Evolutionary conservation across 2,113 vertebrate genomes (phyloP), one percentile per base, ranked within the genome.

Genomic region (Stercorarius parasiticus): DNA sequence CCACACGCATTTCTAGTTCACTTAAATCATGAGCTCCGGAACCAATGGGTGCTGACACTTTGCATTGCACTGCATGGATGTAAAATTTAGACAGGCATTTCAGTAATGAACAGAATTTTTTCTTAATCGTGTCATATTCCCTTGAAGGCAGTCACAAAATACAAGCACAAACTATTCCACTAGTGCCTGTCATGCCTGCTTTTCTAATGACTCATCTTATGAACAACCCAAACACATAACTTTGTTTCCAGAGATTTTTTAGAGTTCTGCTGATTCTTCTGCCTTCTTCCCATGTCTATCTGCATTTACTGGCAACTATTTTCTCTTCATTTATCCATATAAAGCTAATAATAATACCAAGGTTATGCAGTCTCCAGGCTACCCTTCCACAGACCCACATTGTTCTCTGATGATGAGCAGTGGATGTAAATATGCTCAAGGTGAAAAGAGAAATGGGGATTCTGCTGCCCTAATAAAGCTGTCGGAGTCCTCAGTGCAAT

Each of bases 51-150:
- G 27, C 67, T 95, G 93, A 90, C 82, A 90, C 42, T 91, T 73
- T 6, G 2, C 15, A 40, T 7, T 70, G 38, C 0, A 0, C 27
- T 74, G 11, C 0, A 0, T 25, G 32, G 59, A 86, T 23, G 42
- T 32, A 38, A 92, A 67, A 88, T 79, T 55, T 55, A 91, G 47
- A 23, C 22, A 58, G 43, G 14, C 26, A 65, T 78, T 91, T 45
- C 62, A 71, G n/a, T 40, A 88, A 93, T 13, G 23, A 91, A 56
- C 69, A 93, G 32, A 78, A 89, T 79, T 82, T 78, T 87, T 43
- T 82, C 70, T 64, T 79, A 79, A 79, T 93, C 52, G 49, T 66
- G 55, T 70, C 65, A 58, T 38, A 72, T 56, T 95, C 34, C 67
- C 71, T 80, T 70, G 71, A 83, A 92, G 53, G 67, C 36, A 62